Evolutionary conservation across 2,113 vertebrate genomes (phyloP).

Genomic region (Athene cunicularia): DNA sequence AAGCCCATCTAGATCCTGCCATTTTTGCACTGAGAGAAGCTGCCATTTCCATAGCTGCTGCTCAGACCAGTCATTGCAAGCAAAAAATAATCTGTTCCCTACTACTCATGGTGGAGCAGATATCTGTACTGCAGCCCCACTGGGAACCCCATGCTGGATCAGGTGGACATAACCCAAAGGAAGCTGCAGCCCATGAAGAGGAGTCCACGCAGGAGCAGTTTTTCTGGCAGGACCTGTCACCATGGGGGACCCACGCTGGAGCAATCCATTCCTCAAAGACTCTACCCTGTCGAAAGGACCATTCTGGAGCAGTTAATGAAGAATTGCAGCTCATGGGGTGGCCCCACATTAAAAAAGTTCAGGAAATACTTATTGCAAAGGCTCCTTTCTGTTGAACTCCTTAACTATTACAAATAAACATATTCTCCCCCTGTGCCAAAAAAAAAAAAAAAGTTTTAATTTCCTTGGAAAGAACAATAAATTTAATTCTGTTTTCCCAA

Average conservation of each 20-base stretch:
- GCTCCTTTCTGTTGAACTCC: not conserved
- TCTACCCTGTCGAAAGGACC: not conserved
- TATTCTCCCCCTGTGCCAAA: not conserved
- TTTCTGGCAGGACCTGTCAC: not conserved
- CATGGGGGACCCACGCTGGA: not conserved
- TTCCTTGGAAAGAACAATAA: not conserved
- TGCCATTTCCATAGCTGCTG: not conserved
- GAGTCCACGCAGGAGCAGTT: fast-evolving
- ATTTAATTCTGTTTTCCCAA: not conserved
- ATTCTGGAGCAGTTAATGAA: not conserved
- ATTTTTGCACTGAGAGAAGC: not conserved
- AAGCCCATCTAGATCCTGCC: not conserved
- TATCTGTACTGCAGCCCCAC: not conserved
- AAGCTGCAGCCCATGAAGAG: not conserved
- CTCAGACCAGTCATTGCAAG: not conserved
- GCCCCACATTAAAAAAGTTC: not conserved
- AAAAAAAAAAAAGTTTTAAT: not conserved
- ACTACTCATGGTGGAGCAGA: not conserved
- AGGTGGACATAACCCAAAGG: no score
- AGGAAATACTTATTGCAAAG: not conserved
- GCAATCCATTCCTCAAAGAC: not conserved
- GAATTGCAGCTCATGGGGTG: not conserved
- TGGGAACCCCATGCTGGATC: not conserved
- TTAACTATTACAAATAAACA: not conserved
- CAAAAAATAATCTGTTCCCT: not conserved